Evolutionary conservation across 2,888 invertebrate genomes (phyloP).

Genomic region (Dysmachus trigonus): DNA sequence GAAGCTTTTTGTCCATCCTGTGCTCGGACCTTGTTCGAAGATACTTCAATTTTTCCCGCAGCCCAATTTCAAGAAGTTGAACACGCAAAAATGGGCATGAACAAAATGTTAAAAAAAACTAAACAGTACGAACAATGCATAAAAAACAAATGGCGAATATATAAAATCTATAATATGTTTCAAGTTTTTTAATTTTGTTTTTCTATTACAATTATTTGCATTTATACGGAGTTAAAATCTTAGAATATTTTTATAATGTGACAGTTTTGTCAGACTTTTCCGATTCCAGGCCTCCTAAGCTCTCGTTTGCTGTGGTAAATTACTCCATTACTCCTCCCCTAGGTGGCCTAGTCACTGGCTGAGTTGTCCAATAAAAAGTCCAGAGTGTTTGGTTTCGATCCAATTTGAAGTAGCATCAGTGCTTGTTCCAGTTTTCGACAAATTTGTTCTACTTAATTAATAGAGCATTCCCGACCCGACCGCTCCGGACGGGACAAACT

Average conservation of each 20-base stretch:
- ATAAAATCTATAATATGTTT: too few species aligned
- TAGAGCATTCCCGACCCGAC: background rate
- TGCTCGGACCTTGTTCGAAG: too few species aligned
- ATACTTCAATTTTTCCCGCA: too few species aligned
- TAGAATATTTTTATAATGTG: background rate
- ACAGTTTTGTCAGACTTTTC: background rate
- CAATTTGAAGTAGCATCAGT: background rate
- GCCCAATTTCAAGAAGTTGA: too few species aligned
- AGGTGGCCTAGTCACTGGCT: background rate
- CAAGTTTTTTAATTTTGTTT: too few species aligned
- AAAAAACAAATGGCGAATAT: too few species aligned
- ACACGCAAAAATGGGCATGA: too few species aligned
- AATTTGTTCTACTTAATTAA: background rate
- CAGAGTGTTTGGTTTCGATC: background rate
- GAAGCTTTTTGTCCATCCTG: too few species aligned
- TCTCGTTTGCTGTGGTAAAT: background rate
- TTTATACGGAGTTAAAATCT: background rate
- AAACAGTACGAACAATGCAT: too few species aligned
- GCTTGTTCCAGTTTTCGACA: background rate
- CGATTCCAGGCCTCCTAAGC: background rate
- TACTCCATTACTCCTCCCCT: background rate
- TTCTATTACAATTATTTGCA: background rate
- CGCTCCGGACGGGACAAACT: background rate
- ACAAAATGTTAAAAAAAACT: too few species aligned
- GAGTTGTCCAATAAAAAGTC: background rate